A percentile compares a stretch with the other conserved stretches of the same genome.
Evolutionary conservation across 1,140 invertebrate genomes (phyloP).

Genomic region (Bradysia coprophila): DNA sequence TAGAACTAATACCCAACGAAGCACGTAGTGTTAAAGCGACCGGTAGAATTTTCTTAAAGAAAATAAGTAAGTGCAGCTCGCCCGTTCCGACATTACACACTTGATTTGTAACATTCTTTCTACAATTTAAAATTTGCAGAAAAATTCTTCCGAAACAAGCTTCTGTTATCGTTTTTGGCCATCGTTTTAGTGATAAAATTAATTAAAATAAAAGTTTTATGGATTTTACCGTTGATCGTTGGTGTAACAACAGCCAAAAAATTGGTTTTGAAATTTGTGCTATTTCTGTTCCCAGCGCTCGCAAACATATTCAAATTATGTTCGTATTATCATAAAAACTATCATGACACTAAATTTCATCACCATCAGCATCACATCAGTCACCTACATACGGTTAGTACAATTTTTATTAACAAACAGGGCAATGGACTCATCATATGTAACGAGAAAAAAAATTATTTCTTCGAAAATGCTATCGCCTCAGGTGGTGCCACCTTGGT

Average conservation of each 20-base stretch:
- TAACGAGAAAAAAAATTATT: neutral
- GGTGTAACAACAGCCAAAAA: conserved; percentile 66
- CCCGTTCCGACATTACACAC: neutral
- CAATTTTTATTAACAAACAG: neutral
- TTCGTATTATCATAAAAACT: conserved; percentile 53
- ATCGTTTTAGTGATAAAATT: conserved; percentile 59
- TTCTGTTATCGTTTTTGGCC: conserved; percentile 50
- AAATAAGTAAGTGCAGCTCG: conserved; percentile 54
- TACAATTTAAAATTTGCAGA: conserved; percentile 32
- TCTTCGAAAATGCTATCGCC: neutral
- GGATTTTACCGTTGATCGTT: conserved; percentile 49
- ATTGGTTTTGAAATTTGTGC: conserved; percentile 52
- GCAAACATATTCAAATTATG: conserved; percentile 69
- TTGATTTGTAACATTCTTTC: neutral
- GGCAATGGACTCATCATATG: too few species aligned
- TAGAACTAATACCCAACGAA: conserved; percentile 40
- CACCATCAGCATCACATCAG: conserved; percentile 60
- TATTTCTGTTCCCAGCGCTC: conserved; percentile 63
- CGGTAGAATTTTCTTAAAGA: conserved; percentile 47
- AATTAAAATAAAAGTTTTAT: conserved; percentile 56
- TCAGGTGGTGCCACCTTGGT: conserved; percentile 20
- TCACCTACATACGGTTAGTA: conserved; percentile 36
- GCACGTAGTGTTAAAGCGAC: conserved; percentile 17
- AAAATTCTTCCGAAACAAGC: conserved; percentile 53
- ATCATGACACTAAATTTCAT: conserved; percentile 50